These are phyloP conservation scores for Ormyrus thymus DNA, from an alignment of 2,888 invertebrate species.

Conservation along the genomic window DNA sequence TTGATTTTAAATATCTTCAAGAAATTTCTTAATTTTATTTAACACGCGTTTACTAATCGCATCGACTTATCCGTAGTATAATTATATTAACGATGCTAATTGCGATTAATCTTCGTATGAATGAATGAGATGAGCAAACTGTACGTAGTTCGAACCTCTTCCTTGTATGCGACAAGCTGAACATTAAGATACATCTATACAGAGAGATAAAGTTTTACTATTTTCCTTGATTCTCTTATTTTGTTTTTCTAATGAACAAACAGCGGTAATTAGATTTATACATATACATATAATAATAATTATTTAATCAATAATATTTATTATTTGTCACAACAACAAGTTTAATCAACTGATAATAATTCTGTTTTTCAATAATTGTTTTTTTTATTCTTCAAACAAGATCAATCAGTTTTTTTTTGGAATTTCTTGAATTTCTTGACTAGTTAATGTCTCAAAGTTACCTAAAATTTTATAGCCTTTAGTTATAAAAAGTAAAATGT, in stretches of 20 bases:
- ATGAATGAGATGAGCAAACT: conserved; percentile 32
- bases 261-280: conserved; percentile 71
- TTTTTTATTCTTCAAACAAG: neutral
- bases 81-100: conserved; percentile 39
- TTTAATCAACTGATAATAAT: conserved; percentile 66
- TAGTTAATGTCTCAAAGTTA: conserved; percentile 35
- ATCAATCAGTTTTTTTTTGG: conserved; percentile 13
- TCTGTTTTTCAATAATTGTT: conserved; percentile 47
- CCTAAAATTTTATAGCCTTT: conserved; percentile 49
- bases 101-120: conserved; percentile 32
- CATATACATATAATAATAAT: conserved; percentile 65
- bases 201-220: conserved; percentile 66
- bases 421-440: conserved; percentile 55
- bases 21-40: neutral
- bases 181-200: conserved; percentile 71
- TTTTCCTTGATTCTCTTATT: conserved; percentile 58
- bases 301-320: conserved; percentile 66
- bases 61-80: conserved; percentile 16
- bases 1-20: conserved; percentile 25
- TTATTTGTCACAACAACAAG: conserved; percentile 72
- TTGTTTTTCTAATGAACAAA: conserved; percentile 70
- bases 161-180: conserved; percentile 60
- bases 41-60: conserved; percentile 37
- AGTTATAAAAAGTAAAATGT: conserved; percentile 32
- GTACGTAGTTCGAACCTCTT: conserved; percentile 31